A percentile compares a stretch with the other conserved stretches of the same genome.
phyloP scores from a whole-genome alignment of 2,113 vertebrate species.

The Microtus pennsylvanicus region DNA sequence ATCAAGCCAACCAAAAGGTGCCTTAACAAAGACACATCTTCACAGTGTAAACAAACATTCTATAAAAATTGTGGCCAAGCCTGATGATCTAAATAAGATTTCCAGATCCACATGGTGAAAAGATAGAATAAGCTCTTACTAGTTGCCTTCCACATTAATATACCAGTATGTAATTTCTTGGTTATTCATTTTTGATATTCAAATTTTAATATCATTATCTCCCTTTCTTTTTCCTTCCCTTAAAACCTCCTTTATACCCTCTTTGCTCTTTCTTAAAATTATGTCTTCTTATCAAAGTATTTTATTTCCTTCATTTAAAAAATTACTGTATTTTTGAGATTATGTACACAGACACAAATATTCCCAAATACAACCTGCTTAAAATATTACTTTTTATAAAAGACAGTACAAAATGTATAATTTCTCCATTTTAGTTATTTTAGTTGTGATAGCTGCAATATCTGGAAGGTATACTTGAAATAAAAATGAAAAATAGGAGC shows the following conservation, averaged over 20 bases:
- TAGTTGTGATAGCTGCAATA: neutral
- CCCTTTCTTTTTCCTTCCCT: neutral
- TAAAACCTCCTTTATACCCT: neutral
- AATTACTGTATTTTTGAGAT: neutral
- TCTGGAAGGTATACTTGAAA: conserved; percentile 21
- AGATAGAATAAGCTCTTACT: neutral
- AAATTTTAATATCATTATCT: neutral
- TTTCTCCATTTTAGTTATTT: conserved; percentile 3
- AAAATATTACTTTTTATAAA: neutral
- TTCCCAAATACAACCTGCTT: neutral
- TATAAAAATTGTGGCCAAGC: neutral
- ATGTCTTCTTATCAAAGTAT: neutral
- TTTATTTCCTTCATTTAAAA: neutral
- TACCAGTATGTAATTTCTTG: neutral
- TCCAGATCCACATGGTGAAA: neutral
- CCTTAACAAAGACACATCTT: neutral
- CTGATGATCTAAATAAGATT: neutral
- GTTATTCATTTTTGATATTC: neutral
- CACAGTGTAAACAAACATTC: neutral
- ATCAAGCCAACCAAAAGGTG: neutral
- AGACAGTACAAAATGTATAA: neutral
- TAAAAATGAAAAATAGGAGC: neutral
- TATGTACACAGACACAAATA: neutral
- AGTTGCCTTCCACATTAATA: neutral
- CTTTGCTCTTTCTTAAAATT: neutral